Evolutionary conservation across 2,888 invertebrate species (phyloP).

Genomic region (Lochmaea crataegi): DNA sequence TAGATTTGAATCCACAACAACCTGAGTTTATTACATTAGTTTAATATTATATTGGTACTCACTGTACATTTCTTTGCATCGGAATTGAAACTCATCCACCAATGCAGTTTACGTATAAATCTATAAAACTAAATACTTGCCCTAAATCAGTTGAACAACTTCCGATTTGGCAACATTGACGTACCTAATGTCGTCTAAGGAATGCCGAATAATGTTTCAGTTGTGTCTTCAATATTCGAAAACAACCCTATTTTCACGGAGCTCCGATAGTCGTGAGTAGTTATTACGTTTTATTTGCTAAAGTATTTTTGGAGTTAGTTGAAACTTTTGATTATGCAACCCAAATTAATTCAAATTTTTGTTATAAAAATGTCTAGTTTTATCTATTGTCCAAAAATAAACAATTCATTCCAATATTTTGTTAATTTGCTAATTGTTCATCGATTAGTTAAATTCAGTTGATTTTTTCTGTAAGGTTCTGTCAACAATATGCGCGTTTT

Average conservation of each 20-base stretch:
- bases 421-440: too few relatives aligned
- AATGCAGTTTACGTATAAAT: background rate
- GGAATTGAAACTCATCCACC: background rate
- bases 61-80: too few relatives aligned
- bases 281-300: background rate
- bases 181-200: background rate
- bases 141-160: background rate
- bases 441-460: too few relatives aligned
- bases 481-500: too few relatives aligned
- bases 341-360: background rate
- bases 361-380: background rate
- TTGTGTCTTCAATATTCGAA: conserved; percentile 10
- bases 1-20: too few relatives aligned
- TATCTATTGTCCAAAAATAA: background rate
- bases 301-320: background rate
- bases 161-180: conserved; percentile 3
- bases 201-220: conserved; percentile 5
- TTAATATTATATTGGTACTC: too few relatives aligned
- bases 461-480: too few relatives aligned
- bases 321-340: background rate
- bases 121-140: background rate
- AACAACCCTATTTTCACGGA: conserved; percentile 3
- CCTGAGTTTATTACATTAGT: too few relatives aligned
- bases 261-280: background rate
- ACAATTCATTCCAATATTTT: background rate